A percentile compares a stretch with the other conserved stretches of the same genome.
Evolutionary conservation across 2,797 vertebrate species (phyloP).

Genomic region (Uromys caudimaculatus): DNA sequence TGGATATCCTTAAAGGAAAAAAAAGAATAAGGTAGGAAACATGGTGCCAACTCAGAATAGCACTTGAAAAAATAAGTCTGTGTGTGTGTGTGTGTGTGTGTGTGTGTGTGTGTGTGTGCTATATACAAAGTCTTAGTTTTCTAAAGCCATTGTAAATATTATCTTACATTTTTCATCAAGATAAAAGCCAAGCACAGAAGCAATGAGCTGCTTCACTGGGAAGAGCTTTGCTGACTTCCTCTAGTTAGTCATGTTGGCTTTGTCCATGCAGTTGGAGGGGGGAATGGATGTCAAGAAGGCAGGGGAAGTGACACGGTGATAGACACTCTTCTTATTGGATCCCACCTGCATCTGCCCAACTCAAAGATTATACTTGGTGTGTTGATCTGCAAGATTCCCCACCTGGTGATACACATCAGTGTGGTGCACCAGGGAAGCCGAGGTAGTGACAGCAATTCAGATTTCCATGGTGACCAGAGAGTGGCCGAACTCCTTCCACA

Average conservation of each 20-base stretch:
- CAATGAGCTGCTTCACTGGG: not conserved
- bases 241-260: not conserved
- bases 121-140: not conserved
- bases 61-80: not conserved
- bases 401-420: not conserved
- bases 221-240: not conserved
- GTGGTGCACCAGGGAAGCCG: not conserved
- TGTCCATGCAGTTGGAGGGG: not conserved
- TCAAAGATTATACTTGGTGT: not conserved
- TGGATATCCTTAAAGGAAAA: not conserved
- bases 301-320: not conserved
- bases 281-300: too few relatives aligned
- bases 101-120: not conserved
- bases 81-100: not conserved
- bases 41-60: not conserved
- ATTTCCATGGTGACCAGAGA: not conserved
- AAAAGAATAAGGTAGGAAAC: not conserved
- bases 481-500: not conserved
- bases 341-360: not conserved
- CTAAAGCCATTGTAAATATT: not conserved
- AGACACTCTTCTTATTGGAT: not conserved
- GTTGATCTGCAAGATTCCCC: not conserved
- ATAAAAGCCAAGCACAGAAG: not conserved
- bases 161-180: not conserved
- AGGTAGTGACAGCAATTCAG: not conserved